Conservation (phyloP, 2,113 vertebrate species). For the Lagopus leucura region DNA sequence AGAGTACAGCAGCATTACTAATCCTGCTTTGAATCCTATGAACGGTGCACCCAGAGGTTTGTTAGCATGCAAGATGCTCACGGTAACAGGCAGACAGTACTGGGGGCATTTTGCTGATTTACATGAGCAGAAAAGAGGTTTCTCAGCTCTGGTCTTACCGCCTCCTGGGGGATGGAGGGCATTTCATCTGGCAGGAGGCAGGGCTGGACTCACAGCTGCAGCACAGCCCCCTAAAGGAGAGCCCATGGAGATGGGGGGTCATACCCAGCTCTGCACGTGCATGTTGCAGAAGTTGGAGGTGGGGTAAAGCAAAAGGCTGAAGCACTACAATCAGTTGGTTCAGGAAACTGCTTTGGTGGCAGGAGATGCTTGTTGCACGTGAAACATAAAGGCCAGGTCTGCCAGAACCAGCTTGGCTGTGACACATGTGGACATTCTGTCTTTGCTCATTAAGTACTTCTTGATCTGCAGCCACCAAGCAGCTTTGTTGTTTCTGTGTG, state of each 20-base stretch:
- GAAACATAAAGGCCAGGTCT: not conserved
- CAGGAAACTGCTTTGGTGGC: not conserved
- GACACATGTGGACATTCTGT: rapidly evolving
- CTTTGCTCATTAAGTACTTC: not conserved
- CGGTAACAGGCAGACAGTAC: not conserved
- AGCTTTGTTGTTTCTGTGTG: not conserved
- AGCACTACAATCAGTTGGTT: not conserved
- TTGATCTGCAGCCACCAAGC: not conserved
- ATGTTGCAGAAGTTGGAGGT: not conserved
- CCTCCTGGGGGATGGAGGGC: too few species aligned
- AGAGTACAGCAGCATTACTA: rapidly evolving
- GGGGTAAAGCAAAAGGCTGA: not conserved
- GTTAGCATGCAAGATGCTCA: rapidly evolving
- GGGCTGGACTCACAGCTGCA: not conserved
- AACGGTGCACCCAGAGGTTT: not conserved
- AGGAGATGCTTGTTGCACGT: not conserved
- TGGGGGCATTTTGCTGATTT: not conserved
- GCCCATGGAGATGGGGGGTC: not conserved
- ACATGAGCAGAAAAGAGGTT: not conserved
- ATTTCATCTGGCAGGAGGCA: not conserved
- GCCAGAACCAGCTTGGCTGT: not conserved
- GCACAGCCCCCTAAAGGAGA: rapidly evolving
- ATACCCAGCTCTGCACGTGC: rapidly evolving
- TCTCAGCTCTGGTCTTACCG: not conserved
- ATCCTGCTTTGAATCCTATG: too few species aligned